Evolutionary conservation across 2,888 invertebrate genomes (phyloP).

Genomic region (Drosophila eohydei): DNA sequence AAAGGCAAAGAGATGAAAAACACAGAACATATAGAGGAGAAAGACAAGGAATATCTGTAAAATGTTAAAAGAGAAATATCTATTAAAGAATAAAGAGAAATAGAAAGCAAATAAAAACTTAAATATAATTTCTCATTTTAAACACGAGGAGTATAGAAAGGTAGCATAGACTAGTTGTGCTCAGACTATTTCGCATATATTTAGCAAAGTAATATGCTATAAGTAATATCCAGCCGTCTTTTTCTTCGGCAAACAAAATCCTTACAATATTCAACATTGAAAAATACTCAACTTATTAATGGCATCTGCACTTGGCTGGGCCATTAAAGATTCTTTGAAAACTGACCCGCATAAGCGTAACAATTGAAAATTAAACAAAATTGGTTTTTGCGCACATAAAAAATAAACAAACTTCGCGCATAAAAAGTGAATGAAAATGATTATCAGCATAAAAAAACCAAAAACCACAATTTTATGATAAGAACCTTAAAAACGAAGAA

Average conservation of each 20-base stretch:
- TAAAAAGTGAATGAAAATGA: conserved; percentile 26
- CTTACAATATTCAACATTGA: neutral
- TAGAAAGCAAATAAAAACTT: too few species aligned
- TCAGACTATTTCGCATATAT: too few species aligned
- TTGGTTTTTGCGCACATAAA: conserved; percentile 21
- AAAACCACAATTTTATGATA: neutral
- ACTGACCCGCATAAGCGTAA: conserved; percentile 39
- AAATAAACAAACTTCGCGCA: conserved; percentile 17
- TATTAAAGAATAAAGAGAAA: too few species aligned
- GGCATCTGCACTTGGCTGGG: neutral
- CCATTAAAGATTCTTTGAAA: conserved; percentile 16
- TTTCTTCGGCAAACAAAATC: neutral
- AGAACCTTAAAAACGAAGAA: neutral
- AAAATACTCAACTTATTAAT: neutral
- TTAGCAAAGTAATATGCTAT: neutral
- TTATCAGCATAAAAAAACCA: neutral
- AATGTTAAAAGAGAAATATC: too few species aligned
- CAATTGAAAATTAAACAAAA: conserved; percentile 43
- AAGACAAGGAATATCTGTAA: too few species aligned
- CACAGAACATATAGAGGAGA: too few species aligned
- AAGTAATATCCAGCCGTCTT: neutral
- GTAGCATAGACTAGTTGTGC: too few species aligned
- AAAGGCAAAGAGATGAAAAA: too few species aligned
- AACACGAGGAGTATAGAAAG: too few species aligned
- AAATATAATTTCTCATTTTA: too few species aligned